Conservation (phyloP, 2,113 vertebrate species). For the Petrocephalus zakoni region DNA sequence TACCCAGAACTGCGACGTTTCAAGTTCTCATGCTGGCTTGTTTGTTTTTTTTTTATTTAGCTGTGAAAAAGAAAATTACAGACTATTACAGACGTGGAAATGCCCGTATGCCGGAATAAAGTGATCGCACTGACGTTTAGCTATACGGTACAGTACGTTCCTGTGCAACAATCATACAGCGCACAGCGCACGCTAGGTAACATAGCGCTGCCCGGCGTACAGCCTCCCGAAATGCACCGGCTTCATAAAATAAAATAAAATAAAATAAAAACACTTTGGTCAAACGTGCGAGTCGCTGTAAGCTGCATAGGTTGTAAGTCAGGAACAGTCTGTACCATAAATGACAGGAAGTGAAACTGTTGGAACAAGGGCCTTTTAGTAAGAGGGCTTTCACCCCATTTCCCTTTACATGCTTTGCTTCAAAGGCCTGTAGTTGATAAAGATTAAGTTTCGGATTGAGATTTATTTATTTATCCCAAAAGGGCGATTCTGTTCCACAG, state of each 20-base stretch:
- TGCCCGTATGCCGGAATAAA: background rate
- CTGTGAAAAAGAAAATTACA: background rate
- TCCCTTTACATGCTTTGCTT: background rate
- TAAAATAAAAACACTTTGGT: background rate
- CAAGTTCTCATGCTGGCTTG: background rate
- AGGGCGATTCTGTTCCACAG: too few species aligned
- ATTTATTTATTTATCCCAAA: too few species aligned
- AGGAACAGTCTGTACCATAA: background rate
- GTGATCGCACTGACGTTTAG: background rate
- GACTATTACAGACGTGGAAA: background rate
- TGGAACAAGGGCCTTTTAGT: background rate
- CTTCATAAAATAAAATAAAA: background rate
- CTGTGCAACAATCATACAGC: background rate
- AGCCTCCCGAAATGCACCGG: background rate
- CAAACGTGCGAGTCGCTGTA: background rate
- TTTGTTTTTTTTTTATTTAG: background rate
- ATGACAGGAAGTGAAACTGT: background rate
- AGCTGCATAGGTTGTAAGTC: background rate
- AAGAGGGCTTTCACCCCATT: background rate
- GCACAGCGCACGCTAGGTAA: background rate
- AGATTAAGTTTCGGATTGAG: too few species aligned
- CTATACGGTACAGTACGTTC: background rate
- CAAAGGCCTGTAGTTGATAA: background rate
- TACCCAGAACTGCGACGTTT: constrained; percentile 13
- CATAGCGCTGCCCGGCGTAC: background rate